Conservation (phyloP, 2,797 vertebrate genomes). For the Knipowitschia caucasica region DNA sequence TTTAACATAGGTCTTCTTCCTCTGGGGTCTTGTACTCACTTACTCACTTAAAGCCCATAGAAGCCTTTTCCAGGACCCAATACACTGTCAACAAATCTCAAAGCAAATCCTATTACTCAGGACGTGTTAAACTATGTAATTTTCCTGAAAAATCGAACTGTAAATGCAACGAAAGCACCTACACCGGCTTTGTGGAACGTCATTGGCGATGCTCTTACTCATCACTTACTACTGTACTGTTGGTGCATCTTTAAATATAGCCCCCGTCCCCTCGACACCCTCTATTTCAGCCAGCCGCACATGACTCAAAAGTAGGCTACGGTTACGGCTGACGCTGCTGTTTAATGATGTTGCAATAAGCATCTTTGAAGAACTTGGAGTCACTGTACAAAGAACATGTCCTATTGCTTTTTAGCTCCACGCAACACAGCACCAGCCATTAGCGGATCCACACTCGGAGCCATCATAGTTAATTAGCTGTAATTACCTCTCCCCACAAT, state of each 20-base stretch:
- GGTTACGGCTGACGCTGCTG: slow-evolving; percentile 54
- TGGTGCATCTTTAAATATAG: slow-evolving; percentile 53
- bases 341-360: slow-evolving; percentile 61
- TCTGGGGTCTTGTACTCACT: too few species aligned
- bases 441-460: slow-evolving; percentile 27
- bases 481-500: slow-evolving; percentile 42
- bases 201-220: slow-evolving; percentile 44
- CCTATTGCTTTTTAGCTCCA: slow-evolving; percentile 20
- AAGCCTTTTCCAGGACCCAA: too few species aligned
- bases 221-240: slow-evolving; percentile 46
- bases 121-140: not conserved
- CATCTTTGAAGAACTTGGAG: slow-evolving; percentile 49
- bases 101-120: too few species aligned
- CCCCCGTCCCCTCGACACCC: slow-evolving; percentile 39
- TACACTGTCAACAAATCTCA: too few species aligned
- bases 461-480: slow-evolving; percentile 50
- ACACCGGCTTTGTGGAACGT: slow-evolving; percentile 28
- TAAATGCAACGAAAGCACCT: not conserved
- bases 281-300: slow-evolving; percentile 61
- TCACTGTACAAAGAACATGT: slow-evolving; percentile 50
- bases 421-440: slow-evolving; percentile 34
- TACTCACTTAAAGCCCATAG: too few species aligned
- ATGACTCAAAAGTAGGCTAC: slow-evolving; percentile 56
- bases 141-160: not conserved
- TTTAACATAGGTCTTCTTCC: too few species aligned